A percentile compares a stretch with the other conserved stretches of the same genome.
These are phyloP conservation scores for Bryconaethiops microstoma DNA, from an alignment of 2,797 vertebrate species.

Conservation along the genomic window DNA sequence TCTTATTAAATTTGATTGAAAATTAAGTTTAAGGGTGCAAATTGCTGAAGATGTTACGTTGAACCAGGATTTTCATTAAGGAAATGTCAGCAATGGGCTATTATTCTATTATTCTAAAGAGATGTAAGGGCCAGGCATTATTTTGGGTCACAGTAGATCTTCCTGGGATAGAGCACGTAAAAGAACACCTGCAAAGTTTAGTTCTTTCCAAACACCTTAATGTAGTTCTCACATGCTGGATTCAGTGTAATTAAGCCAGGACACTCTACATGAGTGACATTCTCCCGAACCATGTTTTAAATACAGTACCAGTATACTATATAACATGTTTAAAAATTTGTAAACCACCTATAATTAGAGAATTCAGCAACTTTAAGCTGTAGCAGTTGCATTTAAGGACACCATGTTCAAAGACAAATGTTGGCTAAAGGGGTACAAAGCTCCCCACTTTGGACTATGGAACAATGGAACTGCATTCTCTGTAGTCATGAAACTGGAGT, in stretches of 20 bases:
- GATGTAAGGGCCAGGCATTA: not conserved
- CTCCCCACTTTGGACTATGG: not conserved
- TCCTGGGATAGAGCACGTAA: not conserved
- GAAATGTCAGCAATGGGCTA: not conserved
- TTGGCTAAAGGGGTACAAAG: not conserved
- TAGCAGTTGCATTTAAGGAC: not conserved
- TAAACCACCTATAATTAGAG: not conserved
- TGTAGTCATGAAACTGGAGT: not conserved
- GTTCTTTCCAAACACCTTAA: constrained; percentile 1
- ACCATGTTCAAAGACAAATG: not conserved
- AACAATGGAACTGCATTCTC: not conserved
- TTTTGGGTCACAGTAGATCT: not conserved
- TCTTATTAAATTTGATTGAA: not conserved
- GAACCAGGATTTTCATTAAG: not conserved
- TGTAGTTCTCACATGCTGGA: not conserved
- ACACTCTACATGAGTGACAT: not conserved
- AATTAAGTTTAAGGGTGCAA: constrained; percentile 1
- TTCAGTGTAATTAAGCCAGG: not conserved
- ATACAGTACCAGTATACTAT: not conserved
- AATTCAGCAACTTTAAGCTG: not conserved
- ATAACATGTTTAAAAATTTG: not conserved
- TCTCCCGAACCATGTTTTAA: not conserved
- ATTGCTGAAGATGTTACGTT: constrained; percentile 1
- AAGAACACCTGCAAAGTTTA: constrained; percentile 12
- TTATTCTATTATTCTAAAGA: too few species aligned